Base-by-base conservation (phyloP, 2,797 vertebrate species). In the Molossus alvarezi region DNA sequence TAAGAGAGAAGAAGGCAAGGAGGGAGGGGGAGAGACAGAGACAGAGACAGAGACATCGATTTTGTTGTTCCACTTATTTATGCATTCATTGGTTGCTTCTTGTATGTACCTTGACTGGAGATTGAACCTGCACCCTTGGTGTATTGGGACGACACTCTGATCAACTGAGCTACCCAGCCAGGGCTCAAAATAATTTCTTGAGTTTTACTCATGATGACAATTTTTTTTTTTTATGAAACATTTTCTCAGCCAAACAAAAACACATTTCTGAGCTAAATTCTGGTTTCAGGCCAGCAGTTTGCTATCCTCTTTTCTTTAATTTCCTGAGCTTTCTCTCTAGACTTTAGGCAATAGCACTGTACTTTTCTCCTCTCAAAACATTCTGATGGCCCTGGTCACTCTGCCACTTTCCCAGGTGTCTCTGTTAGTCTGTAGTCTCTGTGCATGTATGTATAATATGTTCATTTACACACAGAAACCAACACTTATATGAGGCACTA, bases 191-290 rank as follows among this genome's bases (percentile, higher is more conserved):
- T n/a, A 13, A 41, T 86, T 60, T 67, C 29, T 88, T 67, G 72
- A 91, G 14, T 84, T 84, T 73, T 80, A 79, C 82, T n/a, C n/a
- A 29, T 48, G 21, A 21, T 67, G 45, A 45, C 20, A 45, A 45
- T 83, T 33, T 27, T 33, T 64, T 58, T 71, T 69, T 48, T 48
- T n/a, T 45, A 79, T 55, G 48, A 72, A 93, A 9, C 10, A 51
- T 60, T 53, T 81, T 87, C 8, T 8, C 15, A 18, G 33, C 17
- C 48, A 57, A 71, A 89, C 45, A 58, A 37, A 84, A 84, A 58
- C 48, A 65, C 58, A 60, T 79, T 79, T 41, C 51, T 69, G 20
- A 88, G 27, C 33, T 94, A 76, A 81, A 76, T 90, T 69, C 69
- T 82, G 45, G 62, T 27, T 76, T 69, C 71, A 37, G 45, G n/a